Percentiles rank a stretch among this genome's conserved stretches.
Evolutionary conservation across 2,888 invertebrate species (phyloP).

Genomic region (Dasysyrphus tricinctus): DNA sequence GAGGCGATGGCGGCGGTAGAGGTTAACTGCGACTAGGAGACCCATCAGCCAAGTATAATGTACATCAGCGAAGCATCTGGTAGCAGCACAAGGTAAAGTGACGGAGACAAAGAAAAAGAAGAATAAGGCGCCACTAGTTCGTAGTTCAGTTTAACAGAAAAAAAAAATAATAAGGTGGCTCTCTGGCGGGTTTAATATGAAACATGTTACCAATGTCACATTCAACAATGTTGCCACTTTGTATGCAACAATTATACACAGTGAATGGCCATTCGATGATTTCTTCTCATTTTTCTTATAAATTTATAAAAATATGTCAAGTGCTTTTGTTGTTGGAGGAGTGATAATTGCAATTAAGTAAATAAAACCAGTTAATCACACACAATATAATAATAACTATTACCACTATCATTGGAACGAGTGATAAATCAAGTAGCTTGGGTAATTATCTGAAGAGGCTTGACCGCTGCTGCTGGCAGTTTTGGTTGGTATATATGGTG

Average conservation of each 20-base stretch:
- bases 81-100: constrained; percentile 14
- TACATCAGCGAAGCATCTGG: constrained; percentile 27
- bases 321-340: constrained; percentile 36
- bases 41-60: not conserved
- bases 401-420: constrained; percentile 45
- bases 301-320: constrained; percentile 4
- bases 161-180: constrained; percentile 3
- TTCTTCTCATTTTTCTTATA: constrained; percentile 8
- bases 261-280: constrained; percentile 30
- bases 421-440: constrained; percentile 69
- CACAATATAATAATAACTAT: constrained; percentile 44
- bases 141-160: not conserved
- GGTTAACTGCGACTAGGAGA: constrained; percentile 11
- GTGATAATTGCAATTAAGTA: constrained; percentile 71
- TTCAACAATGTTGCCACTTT: constrained; percentile 36
- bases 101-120: not conserved
- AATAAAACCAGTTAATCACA: constrained; percentile 73
- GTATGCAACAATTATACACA: not conserved
- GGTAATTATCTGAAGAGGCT: constrained; percentile 64
- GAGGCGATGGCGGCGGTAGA: not conserved
- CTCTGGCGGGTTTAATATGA: constrained; percentile 8
- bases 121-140: constrained; percentile 30
- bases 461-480: constrained; percentile 16
- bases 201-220: constrained; percentile 58
- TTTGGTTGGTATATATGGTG: constrained; percentile 9